Base-by-base conservation (phyloP, 2,888 invertebrate genomes). In the Chrysolina oricalcia region DNA sequence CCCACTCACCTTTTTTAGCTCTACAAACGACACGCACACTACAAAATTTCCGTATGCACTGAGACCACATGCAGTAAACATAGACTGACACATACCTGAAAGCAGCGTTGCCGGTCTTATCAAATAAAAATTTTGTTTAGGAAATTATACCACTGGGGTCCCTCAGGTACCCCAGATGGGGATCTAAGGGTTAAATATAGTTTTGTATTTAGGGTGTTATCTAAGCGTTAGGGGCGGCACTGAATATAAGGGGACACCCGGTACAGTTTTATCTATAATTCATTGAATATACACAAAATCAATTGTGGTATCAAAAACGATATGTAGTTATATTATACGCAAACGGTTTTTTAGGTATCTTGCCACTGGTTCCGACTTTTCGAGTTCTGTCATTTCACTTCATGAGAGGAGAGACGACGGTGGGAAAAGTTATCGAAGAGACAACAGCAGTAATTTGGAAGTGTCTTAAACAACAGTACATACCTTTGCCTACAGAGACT, bases 401-500 rank as follows among this genome's bases (percentile, higher is more conserved):
- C 53, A 72, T 50, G 65, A 66, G 65, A 72, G 72, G 48, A 27
- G 65, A 66, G 43, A 66, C 27, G 40, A 66, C 65, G 41, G 62
- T 72, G 46, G 40, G 53, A n/a, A n/a, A n/a, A n/a, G n/a, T n/a
- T n/a, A n/a, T n/a, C n/a, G n/a, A n/a, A n/a, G n/a, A n/a, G n/a
- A 64, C 63, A n/a, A 70, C 35, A 62, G 21, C 21, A 21, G 73
- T 63, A 56, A 73, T 72, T 72, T 67, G 71, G 72, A 53, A 59
- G 56, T 46, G 43, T 59, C 59, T 72, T 40, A 15, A 59, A 67
- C 2, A 41, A 66, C 53, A 48, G 27, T 72, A 67, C 63, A 72
- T 72, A 67, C 68, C 72, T 48, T 63, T 53, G 70, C 70, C 53
- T 59, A 65, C 70, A 75, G 59, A 63, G 62, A 62, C 73, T 50